Conservation (phyloP, 2,113 vertebrate genomes). For the Oreocharis arfaki region DNA sequence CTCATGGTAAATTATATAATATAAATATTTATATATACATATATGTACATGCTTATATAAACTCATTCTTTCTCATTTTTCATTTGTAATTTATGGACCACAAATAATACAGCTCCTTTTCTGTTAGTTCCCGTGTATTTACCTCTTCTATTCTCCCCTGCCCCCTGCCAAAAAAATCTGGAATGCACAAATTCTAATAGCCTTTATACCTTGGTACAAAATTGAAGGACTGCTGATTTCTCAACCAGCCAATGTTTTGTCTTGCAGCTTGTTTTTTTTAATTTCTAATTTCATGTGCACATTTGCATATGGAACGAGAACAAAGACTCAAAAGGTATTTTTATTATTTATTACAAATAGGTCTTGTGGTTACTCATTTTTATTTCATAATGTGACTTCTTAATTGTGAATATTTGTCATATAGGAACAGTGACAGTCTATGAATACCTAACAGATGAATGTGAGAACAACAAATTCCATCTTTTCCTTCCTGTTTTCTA, state of each 20-base stretch:
- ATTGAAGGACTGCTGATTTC: conserved; percentile 51
- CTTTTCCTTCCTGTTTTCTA: not conserved
- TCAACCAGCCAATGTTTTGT: conserved; percentile 50
- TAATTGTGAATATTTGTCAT: not conserved
- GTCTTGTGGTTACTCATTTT: not conserved
- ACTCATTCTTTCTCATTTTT: conserved; percentile 67
- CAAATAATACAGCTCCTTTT: conserved; percentile 57
- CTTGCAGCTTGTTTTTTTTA: conserved; percentile 16
- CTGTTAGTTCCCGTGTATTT: conserved; percentile 60
- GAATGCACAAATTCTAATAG: conserved; percentile 63
- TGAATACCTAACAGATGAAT: not conserved
- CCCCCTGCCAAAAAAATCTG: not conserved
- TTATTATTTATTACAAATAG: conserved; percentile 8
- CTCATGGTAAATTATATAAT: conserved; percentile 77
- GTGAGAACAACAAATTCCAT: not conserved
- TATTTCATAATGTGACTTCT: not conserved
- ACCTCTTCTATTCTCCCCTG: not conserved
- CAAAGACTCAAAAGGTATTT: conserved; percentile 1
- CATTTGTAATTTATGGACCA: conserved; percentile 72
- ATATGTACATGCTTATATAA: conserved; percentile 72
- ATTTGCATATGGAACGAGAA: conserved; percentile 6
- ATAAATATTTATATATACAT: conserved; percentile 80
- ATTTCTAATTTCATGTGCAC: not conserved
- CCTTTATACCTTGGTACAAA: conserved; percentile 53
- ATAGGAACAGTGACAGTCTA: not conserved